These are phyloP conservation scores for Trimorus sp. DNA, from an alignment of 2,888 invertebrate genomes.

Conservation along the genomic window DNA sequence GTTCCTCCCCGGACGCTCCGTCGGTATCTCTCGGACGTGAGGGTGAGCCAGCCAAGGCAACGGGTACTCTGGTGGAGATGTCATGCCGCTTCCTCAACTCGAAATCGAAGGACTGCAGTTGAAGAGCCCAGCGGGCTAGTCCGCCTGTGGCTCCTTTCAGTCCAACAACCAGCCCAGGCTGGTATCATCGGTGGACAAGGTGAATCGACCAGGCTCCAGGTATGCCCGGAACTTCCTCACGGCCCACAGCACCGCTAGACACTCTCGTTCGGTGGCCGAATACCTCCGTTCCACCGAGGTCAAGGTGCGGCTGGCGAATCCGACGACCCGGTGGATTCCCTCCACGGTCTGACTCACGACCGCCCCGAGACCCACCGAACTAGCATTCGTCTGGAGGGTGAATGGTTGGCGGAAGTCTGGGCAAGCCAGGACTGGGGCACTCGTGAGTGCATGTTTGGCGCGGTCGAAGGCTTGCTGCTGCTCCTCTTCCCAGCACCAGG, in stretches of 20 bases:
- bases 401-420: slow-evolving; percentile 32
- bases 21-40: background rate
- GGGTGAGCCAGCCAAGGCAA: background rate
- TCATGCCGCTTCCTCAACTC: background rate
- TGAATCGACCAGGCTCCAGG: background rate
- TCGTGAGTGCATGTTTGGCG: background rate
- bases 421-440: slow-evolving; percentile 25
- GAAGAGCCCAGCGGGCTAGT: slow-evolving; percentile 5
- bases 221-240: background rate
- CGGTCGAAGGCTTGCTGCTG: slow-evolving; percentile 30
- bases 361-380: slow-evolving; percentile 21
- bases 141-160: background rate
- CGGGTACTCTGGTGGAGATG: background rate
- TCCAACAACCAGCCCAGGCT: slow-evolving; percentile 67
- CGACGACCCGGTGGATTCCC: background rate
- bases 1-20: background rate
- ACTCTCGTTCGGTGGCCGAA: slow-evolving; percentile 24
- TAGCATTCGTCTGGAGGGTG: slow-evolving; percentile 39
- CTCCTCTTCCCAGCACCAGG: slow-evolving; percentile 36
- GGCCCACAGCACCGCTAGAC: background rate
- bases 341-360: slow-evolving; percentile 32
- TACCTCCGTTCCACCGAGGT: background rate
- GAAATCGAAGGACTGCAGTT: slow-evolving; percentile 2
- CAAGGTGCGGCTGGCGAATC: slow-evolving; percentile 4
- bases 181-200: slow-evolving; percentile 65